These are phyloP conservation scores for Diceros bicornis DNA, from an alignment of 2,797 vertebrate species.

Conservation along the genomic window DNA sequence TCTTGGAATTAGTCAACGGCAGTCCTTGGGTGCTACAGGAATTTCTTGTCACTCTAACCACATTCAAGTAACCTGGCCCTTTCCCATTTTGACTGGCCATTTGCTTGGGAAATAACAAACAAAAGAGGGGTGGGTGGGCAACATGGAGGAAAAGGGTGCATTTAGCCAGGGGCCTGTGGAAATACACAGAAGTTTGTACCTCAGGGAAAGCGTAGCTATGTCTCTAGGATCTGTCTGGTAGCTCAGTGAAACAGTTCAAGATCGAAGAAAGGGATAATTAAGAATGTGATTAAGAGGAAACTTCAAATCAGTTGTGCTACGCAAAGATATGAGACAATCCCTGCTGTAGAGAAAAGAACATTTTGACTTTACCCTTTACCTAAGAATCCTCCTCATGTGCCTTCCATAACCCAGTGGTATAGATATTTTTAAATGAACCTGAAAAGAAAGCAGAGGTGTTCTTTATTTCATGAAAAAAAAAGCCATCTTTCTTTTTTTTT, in stretches of 20 bases:
- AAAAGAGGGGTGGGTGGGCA: neutral
- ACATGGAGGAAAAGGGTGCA: neutral
- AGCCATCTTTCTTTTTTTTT: slow-evolving; percentile 29
- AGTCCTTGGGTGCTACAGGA: neutral
- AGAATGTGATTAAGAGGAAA: slow-evolving; percentile 62
- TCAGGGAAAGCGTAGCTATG: neutral
- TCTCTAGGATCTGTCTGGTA: neutral
- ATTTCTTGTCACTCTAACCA: neutral
- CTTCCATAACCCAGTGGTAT: neutral
- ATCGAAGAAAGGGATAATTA: slow-evolving; percentile 59
- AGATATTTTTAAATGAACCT: slow-evolving; percentile 76
- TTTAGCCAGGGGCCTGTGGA: neutral
- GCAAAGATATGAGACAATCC: slow-evolving; percentile 43
- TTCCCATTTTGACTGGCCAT: slow-evolving; percentile 16
- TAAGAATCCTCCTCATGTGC: slow-evolving; percentile 48
- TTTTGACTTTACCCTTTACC: slow-evolving; percentile 64
- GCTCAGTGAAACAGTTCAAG: neutral
- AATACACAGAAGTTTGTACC: neutral
- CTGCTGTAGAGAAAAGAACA: slow-evolving; percentile 17
- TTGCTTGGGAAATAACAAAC: slow-evolving; percentile 8
- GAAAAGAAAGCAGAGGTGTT: slow-evolving; percentile 71
- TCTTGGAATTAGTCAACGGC: neutral
- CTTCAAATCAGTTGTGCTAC: slow-evolving; percentile 34
- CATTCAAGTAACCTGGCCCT: neutral
- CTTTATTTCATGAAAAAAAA: slow-evolving; percentile 72